These are phyloP conservation scores for Lasioglossum leucozonium DNA, from an alignment of 2,888 invertebrate species.

Conservation along the genomic window DNA sequence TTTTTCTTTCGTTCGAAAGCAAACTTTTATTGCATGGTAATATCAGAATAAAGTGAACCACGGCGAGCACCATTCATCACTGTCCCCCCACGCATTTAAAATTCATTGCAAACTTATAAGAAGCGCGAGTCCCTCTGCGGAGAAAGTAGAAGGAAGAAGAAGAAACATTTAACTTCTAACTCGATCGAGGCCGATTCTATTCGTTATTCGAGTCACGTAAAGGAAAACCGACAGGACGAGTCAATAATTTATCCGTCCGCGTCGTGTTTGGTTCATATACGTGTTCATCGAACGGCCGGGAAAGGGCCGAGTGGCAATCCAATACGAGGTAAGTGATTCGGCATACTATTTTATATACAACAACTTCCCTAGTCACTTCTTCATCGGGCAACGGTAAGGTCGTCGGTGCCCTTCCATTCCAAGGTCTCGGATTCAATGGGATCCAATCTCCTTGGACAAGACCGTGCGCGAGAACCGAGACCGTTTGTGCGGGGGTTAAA, in stretches of 20 bases:
- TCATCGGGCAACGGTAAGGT: constrained; percentile 37
- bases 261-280: constrained; percentile 11
- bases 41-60: neutral
- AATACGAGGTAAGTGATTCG: constrained; percentile 64
- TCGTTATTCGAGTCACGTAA: constrained; percentile 7
- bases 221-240: neutral
- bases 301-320: constrained; percentile 42
- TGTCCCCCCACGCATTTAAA: neutral
- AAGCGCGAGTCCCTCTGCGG: neutral
- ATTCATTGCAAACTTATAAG: constrained; percentile 5
- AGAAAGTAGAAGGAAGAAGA: neutral
- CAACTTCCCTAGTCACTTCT: constrained; percentile 43
- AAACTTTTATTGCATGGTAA: neutral
- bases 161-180: constrained; percentile 18
- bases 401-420: constrained; percentile 41
- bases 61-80: neutral
- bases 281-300: constrained; percentile 23
- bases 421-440: constrained; percentile 67
- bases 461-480: constrained; percentile 41
- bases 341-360: constrained; percentile 58
- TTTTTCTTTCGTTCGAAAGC: neutral
- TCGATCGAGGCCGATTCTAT: constrained; percentile 10
- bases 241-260: constrained; percentile 43
- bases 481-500: constrained; percentile 63
- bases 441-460: constrained; percentile 73